Conservation (phyloP, 2,797 vertebrate genomes). For the Tapera naevia region DNA sequence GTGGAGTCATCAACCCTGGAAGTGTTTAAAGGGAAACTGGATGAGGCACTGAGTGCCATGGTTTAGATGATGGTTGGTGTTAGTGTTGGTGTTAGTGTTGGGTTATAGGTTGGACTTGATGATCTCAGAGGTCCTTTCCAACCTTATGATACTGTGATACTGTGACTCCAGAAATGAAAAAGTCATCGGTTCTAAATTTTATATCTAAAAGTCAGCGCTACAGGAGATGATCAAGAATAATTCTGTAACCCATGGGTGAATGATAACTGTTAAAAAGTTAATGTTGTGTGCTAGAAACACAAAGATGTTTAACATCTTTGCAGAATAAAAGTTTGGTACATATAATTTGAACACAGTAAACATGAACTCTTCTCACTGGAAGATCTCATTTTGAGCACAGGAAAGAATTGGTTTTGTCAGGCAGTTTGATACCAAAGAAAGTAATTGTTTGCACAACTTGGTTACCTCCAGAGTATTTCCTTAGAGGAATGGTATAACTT, state of each 20-base stretch:
- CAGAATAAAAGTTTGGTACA: background rate
- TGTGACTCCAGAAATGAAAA: background rate
- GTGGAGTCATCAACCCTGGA: no score
- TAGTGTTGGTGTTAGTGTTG: no score
- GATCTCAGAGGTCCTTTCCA: no score
- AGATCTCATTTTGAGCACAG: background rate
- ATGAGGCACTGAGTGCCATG: no score
- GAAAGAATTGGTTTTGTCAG: background rate
- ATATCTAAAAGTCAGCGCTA: background rate
- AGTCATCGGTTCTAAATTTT: background rate
- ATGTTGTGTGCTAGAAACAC: background rate
- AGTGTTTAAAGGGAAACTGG: no score
- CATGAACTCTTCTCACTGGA: background rate
- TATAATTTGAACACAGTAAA: background rate
- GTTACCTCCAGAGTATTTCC: background rate
- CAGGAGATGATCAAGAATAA: background rate
- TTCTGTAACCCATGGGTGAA: background rate
- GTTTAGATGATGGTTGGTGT: no score
- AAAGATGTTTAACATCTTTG: background rate
- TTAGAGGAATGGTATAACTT: background rate
- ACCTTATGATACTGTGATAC: no score
- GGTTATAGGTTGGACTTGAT: no score
- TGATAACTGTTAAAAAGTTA: background rate
- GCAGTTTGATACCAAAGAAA: background rate
- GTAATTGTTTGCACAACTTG: accelerated